These are phyloP conservation scores for Seriola dumerili DNA, from an alignment of 2,113 vertebrate species.

Conservation along the genomic window DNA sequence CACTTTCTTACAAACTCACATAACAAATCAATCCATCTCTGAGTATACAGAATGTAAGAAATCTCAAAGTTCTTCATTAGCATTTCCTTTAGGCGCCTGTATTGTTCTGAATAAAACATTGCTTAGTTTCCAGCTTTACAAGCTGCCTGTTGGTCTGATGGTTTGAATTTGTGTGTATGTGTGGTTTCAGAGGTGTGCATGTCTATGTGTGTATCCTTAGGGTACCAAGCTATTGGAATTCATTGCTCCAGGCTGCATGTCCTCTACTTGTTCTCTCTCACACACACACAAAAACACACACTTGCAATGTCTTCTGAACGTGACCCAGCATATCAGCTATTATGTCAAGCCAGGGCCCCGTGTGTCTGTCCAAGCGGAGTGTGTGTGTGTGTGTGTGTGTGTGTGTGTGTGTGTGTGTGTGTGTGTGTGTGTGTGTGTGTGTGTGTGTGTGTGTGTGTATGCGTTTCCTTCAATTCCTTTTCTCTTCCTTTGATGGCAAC, in stretches of 20 bases:
- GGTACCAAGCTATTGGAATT: constrained; percentile 67
- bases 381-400: background rate
- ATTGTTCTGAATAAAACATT: constrained; percentile 78
- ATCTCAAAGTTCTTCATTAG: constrained; percentile 58
- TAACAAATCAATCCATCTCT: constrained; percentile 67
- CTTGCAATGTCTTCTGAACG: constrained; percentile 57
- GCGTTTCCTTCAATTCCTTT: constrained; percentile 1
- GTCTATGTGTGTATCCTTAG: constrained; percentile 33
- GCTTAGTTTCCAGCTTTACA: constrained; percentile 36
- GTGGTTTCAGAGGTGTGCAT: constrained; percentile 26
- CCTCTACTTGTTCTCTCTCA: constrained; percentile 70
- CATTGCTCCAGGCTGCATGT: constrained; percentile 70
- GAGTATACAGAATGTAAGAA: constrained; percentile 34
- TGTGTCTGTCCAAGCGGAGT: background rate
- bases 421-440: constrained; percentile 1
- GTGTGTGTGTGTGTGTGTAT: background rate
- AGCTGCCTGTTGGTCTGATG: constrained; percentile 17
- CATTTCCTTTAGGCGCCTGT: constrained; percentile 63
- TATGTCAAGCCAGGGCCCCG: constrained; percentile 53
- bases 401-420: constrained; percentile 3
- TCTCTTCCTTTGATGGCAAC: constrained; percentile 8
- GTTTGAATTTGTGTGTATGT: constrained; percentile 43
- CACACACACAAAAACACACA: constrained; percentile 54
- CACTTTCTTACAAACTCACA: constrained; percentile 49
- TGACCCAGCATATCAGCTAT: constrained; percentile 70